These are phyloP conservation scores for Chrosomus eos DNA, from an alignment of 2,797 vertebrate genomes.

Conservation along the genomic window DNA sequence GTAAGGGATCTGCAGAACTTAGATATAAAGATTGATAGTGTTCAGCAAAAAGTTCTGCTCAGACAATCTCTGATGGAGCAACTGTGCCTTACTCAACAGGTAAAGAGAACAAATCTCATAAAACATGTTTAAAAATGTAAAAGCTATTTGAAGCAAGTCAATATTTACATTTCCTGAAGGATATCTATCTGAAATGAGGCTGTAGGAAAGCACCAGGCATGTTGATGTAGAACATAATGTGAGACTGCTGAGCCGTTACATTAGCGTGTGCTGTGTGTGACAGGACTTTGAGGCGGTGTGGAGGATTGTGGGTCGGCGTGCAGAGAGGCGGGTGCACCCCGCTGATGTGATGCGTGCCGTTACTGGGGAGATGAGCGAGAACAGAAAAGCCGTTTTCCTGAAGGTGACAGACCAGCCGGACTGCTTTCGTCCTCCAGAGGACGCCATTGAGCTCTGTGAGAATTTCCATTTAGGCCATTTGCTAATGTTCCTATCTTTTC, in stretches of 20 bases:
- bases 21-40: conserved; percentile 29
- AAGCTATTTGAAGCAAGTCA: neutral
- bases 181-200: neutral
- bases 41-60: conserved; percentile 44
- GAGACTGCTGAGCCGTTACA: neutral
- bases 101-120: conserved; percentile 7
- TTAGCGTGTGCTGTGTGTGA: neutral
- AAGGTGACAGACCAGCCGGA: conserved; percentile 38
- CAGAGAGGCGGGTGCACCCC: conserved; percentile 23
- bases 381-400: conserved; percentile 54
- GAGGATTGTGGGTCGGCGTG: conserved; percentile 48
- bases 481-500: neutral
- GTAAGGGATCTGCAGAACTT: conserved; percentile 45
- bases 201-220: neutral
- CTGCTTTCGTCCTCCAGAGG: conserved; percentile 8
- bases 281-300: conserved; percentile 53
- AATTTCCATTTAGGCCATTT: neutral
- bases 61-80: conserved; percentile 37
- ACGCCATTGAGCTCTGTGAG: conserved; percentile 7
- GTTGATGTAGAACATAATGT: conserved; percentile 3
- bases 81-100: conserved; percentile 46
- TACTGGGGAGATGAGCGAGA: conserved; percentile 57
- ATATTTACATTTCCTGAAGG: no score
- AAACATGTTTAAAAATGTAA: neutral
- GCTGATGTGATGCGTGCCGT: conserved; percentile 51